phyloP scores from a whole-genome alignment of 2,113 vertebrate species.

The Corythaeola cristata region DNA sequence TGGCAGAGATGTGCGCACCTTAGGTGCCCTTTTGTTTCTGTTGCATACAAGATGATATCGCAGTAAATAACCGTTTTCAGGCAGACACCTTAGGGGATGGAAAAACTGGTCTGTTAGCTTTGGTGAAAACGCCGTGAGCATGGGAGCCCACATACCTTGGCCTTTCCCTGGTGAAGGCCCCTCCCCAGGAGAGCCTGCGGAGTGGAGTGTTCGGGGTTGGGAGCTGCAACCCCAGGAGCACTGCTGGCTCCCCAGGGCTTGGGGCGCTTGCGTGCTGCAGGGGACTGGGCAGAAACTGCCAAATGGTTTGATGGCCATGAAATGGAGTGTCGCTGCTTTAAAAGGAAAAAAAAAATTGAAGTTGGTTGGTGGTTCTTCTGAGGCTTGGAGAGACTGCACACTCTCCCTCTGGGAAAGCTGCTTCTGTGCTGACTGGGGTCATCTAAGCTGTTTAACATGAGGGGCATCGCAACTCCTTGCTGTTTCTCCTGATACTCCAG shows the following conservation, averaged over 20 bases:
- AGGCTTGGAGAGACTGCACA: neutral
- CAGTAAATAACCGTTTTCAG: neutral
- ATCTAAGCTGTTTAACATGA: neutral
- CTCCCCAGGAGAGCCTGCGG: neutral
- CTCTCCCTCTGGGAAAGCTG: neutral
- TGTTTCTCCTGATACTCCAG: neutral
- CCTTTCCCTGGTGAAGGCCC: neutral
- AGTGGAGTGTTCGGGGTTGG: neutral
- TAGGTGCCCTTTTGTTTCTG: neutral
- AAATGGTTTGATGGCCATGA: neutral
- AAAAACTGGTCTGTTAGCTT: conserved; percentile 33
- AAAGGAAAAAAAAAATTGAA: neutral
- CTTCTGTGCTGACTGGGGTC: neutral
- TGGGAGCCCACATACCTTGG: neutral
- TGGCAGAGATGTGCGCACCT: neutral
- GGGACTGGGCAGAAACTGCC: neutral
- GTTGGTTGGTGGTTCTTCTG: neutral
- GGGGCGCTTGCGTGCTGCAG: neutral
- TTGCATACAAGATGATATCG: neutral
- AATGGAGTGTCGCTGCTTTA: neutral
- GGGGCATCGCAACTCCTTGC: neutral
- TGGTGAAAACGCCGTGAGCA: neutral
- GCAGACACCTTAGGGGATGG: neutral
- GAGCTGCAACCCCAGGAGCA: neutral
- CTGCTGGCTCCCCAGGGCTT: neutral